Base-by-base conservation (phyloP, 2,888 invertebrate species). In the Agrilus mali region DNA sequence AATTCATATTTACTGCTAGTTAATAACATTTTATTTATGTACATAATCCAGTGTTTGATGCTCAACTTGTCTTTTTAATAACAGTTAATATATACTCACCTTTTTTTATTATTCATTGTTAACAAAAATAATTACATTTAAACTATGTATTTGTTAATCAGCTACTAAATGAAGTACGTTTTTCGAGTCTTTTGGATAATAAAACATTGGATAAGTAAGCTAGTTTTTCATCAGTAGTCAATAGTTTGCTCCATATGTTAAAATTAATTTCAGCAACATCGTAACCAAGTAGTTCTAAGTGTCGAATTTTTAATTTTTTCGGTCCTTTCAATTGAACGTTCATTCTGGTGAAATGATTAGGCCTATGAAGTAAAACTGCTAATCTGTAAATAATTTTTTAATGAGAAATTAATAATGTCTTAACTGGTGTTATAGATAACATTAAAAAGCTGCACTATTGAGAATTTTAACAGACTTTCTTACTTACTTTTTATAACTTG, bases 221-320 rank as follows among this genome's bases (percentile, higher is more conserved):
- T 15, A 65, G 54, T 58, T 72, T 71, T 20, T 71, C 72, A 44
- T 69, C 65, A 38, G 65, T 61, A 66, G 74, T 70, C 49, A 71
- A 67, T 59, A 77, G 69, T 33, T 70, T 68, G 49, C 71, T 70
- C 77, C 78, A 79, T 43, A 71, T 64, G 16, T 60, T 62, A 35
- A 68, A 64, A 49, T 71, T 70, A 7, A 78, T 61, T 44, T 69
- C 60, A 38, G 74, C 58, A 5, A 79, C 76, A 54, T 69, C 69
- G 54, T 78, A 80, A 5, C 78, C 78, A 54, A 79, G 61, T 52
- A 79, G 75, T 61, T 79, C 78, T 41, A 80, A 63, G 60, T 80
- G 79, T 40, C 77, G 63, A 36, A 68, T 67, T 57, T 70, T 70
- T 41, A 77, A 49, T 32, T 71, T 70, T 34, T 69, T 63, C 3